Percentiles rank a stretch among this genome's conserved stretches.
Conservation (phyloP, 2,113 vertebrate species). For the Zapus hudsonius region DNA sequence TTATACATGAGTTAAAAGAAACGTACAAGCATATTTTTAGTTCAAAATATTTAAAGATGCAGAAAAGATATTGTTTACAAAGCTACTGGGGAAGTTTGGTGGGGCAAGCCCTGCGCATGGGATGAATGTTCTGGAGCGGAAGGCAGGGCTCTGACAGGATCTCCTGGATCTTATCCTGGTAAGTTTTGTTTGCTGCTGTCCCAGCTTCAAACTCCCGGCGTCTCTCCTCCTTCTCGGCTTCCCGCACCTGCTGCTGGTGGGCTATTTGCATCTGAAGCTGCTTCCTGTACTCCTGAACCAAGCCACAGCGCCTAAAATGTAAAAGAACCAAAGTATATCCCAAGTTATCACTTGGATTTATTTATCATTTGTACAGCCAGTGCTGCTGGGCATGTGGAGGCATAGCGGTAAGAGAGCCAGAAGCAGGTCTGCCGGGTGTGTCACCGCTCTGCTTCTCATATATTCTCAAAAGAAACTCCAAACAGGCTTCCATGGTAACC, state of each 20-base stretch:
- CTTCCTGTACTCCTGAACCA: conserved; percentile 82
- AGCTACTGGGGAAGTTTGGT: not conserved
- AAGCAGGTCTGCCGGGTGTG: not conserved
- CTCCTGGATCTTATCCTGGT: conserved; percentile 82
- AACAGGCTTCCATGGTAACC: not conserved
- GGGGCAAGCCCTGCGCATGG: conserved; percentile 83
- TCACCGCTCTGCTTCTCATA: not conserved
- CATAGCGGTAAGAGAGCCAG: not conserved
- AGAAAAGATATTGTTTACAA: not conserved
- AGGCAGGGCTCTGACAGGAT: conserved; percentile 78
- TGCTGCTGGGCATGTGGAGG: not conserved
- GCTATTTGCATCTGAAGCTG: conserved; percentile 89
- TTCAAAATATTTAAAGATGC: conserved; percentile 27
- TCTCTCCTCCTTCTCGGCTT: conserved; percentile 80
- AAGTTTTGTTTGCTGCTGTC: conserved; percentile 76
- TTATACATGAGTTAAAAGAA: not conserved
- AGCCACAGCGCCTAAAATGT: conserved; percentile 81
- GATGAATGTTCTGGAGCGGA: conserved; percentile 79
- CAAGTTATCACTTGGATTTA: not conserved
- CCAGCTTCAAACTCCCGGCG: conserved; percentile 81
- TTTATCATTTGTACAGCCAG: not conserved
- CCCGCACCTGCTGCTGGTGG: conserved; percentile 75
- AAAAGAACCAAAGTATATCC: not conserved
- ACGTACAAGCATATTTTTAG: not conserved
- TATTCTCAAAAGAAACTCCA: not conserved